phyloP scores from a whole-genome alignment of 2,888 invertebrate genomes.

The Drosophila macrospina region DNA sequence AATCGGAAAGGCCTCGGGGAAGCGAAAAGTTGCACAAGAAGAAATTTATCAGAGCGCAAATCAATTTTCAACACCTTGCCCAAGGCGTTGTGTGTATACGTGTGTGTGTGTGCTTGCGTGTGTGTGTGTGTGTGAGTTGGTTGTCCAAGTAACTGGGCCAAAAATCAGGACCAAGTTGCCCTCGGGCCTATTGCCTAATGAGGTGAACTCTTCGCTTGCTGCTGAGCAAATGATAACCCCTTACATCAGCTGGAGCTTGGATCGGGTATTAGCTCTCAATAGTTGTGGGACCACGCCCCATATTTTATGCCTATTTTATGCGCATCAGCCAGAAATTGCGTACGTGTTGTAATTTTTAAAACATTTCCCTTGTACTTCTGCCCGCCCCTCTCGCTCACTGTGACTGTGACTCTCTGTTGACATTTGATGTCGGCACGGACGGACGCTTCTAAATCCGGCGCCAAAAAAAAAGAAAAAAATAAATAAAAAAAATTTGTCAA shows the following conservation, averaged over 20 bases:
- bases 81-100: constrained; percentile 22
- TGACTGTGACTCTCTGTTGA: constrained; percentile 61
- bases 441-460: constrained; percentile 57
- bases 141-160: constrained; percentile 27
- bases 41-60: constrained; percentile 66
- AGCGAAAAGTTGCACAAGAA: constrained; percentile 11
- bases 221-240: constrained; percentile 34
- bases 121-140: constrained; percentile 37
- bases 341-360: constrained; percentile 77
- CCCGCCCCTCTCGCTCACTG: constrained; percentile 13
- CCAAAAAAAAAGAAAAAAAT: too few species aligned
- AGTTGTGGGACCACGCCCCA: constrained; percentile 42
- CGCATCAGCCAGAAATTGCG: constrained; percentile 69
- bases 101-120: constrained; percentile 20
- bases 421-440: constrained; percentile 59
- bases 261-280: constrained; percentile 47
- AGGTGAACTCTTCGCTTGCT: constrained; percentile 28
- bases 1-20: constrained; percentile 31
- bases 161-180: constrained; percentile 34
- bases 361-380: constrained; percentile 63
- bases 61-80: constrained; percentile 67
- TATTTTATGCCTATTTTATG: constrained; percentile 69
- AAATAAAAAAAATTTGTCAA: constrained; percentile 53
- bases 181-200: constrained; percentile 36
- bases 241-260: constrained; percentile 10